Base-by-base conservation (phyloP, 1,140 invertebrate genomes). In the Drosophila arawakana region DNA sequence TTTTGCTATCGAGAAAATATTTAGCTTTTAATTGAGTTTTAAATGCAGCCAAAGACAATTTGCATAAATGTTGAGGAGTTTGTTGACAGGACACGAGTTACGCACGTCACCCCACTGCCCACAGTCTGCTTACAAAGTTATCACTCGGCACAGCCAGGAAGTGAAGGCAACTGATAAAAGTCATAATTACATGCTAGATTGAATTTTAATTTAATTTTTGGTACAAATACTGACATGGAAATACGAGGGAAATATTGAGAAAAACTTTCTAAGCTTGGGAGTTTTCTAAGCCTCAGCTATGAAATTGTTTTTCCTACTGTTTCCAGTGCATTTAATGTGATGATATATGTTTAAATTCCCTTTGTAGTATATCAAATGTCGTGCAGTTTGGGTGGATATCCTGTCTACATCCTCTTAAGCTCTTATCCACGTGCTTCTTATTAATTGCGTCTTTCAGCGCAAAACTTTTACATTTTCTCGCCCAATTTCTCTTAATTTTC, bases 1-100 rank as follows among this genome's bases (percentile, higher is more conserved):
- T 82, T 70, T n/a, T 46, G 82, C 71, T 88, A 88, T 85, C 79
- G 80, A 88, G 83, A 88, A 80, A 88, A 86, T 88, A 82, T 88
- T 80, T 80, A 65, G 70, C 73, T 74, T 88, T 80, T 88, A 88
- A 86, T 86, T 83, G 79, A 88, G 80, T 72, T 86, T 88, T 55
- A 73, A 79, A 73, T 68, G 65, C 58, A 60, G 37, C 44, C 39
- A 44, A 59, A 37, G 74, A 76, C 47, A 72, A 84, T 88, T 83
- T 88, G 83, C 83, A 88, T 86, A 88, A 77, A 78, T 82, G 72
- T 72, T 54, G 67, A 62, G 44, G 41, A 39, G 30, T 8, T 9
- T 58, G 50, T 58, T 47, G 58, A 60, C 58, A 46, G 46, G 50
- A 10, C 25, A 8, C 11, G 21, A n/a, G 6, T 30, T 18, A 18